Base-by-base conservation (phyloP, 2,113 vertebrate species). In the Ammodytes marinus region DNA sequence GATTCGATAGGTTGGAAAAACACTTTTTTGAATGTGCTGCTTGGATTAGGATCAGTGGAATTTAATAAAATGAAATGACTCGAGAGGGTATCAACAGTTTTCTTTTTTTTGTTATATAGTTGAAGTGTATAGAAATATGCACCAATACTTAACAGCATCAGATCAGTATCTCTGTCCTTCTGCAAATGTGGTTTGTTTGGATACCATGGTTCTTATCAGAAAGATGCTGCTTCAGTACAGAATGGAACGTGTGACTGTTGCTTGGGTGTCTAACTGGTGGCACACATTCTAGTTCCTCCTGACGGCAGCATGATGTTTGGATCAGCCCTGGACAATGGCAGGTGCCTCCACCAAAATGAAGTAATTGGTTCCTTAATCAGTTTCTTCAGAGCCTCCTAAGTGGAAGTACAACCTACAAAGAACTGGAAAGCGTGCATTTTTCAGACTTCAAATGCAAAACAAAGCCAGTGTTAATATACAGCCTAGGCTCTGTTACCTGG, bases 211-310 rank as follows among this genome's bases (percentile, higher is more conserved):
- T 3, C 37, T 52, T 19, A 42, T 35, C 2, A 9, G 1, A 71
- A 45, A 69, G 45, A 2, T 60, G 39, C 3, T 27, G 14, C 0
- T 0, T 11, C 45, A 19, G 7, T 14, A 6, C 49, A 14, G 15
- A 39, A 7, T 55, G 4, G 4, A 66, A 7, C n/a, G 45, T n/a
- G 4, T 46, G 5, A 0, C 14, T 5, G 13, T 11, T 27, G 17
- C 68, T 12, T 19, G 0, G 10, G 15, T 17, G 15, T 52, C 19
- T 82, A 19, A 64, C 12, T 27, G 9, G 40, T 53, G 52, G 4
- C 68, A 58, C 17, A 70, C 47, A 50, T 70, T 45, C 67, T 11
- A 54, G 35, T 76, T 37, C 11, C 17, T 53, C 54, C 60, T 60
- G 61, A 35, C 13, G 52, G 27, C 58, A 59, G 37, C 19, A 52